Evolutionary conservation across 1,140 invertebrate genomes (phyloP).

Genomic region (Triops cancriformis): DNA sequence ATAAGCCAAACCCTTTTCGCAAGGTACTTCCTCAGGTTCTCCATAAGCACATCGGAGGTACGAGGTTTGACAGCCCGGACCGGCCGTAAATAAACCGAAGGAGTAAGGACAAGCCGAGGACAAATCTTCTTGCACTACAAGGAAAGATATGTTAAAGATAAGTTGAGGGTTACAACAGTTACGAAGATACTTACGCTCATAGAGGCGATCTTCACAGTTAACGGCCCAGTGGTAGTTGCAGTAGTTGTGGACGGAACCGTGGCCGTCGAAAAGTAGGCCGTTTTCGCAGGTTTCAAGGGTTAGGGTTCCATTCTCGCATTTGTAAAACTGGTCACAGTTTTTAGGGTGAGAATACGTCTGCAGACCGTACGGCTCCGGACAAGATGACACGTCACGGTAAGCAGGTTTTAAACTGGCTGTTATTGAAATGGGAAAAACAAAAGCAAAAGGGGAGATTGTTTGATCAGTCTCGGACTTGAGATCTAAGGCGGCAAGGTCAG

Average conservation of each 20-base stretch:
- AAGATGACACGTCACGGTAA: slow-evolving; percentile 37
- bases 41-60: slow-evolving; percentile 80
- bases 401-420: slow-evolving; percentile 11
- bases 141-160: no score
- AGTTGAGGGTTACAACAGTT: no score
- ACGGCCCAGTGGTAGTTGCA: slow-evolving; percentile 92
- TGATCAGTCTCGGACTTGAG: neutral
- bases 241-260: slow-evolving; percentile 76
- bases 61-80: slow-evolving; percentile 63
- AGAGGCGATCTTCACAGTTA: slow-evolving; percentile 72
- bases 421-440: neutral
- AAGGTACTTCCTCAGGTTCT: slow-evolving; percentile 63
- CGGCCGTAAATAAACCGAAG: slow-evolving; percentile 74
- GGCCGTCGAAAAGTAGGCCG: slow-evolving; percentile 80
- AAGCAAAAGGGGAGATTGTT: neutral
- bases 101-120: slow-evolving; percentile 73
- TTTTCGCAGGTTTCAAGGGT: slow-evolving; percentile 85
- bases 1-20: slow-evolving; percentile 77
- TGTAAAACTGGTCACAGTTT: slow-evolving; percentile 75
- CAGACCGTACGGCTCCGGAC: slow-evolving; percentile 58
- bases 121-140: slow-evolving; percentile 39
- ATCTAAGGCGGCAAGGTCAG: neutral
- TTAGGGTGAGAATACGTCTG: slow-evolving; percentile 75
- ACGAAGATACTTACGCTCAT: slow-evolving; percentile 55
- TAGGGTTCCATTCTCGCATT: slow-evolving; percentile 81